Evolutionary conservation across 2,888 invertebrate species (phyloP), one percentile per base, ranked within the genome.

Genomic region (Lasioglossum marginatum): DNA sequence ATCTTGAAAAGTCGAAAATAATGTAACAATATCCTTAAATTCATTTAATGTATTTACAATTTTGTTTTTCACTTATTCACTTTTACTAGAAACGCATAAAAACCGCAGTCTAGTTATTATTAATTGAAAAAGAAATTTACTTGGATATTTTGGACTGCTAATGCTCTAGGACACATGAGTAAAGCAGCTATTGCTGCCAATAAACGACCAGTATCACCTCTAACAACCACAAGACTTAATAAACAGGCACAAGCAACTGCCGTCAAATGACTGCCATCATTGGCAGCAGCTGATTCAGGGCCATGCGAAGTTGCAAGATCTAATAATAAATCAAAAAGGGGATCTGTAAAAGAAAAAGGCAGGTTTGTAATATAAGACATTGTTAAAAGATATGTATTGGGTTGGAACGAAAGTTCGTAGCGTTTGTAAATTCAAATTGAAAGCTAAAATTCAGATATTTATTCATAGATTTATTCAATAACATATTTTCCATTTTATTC

Each of bases 221-320:
- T 96, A 1, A 99, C 99, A 74, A 99, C 98, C 23, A 98, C 98
- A 85, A 99, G 96, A 79, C 99, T 98, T 78, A 99, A 96, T 14
- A 99, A 96, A 91, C 99, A 99, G 2, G 99, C 98, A 94, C 98
- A 98, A 77, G 99, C 98, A 83, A 98, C 96, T 6, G 98, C 97
- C 34, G 98, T 98, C 92, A 99, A 96, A 90, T 96, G 97, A 87
- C 96, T 97, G 27, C 97, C 97, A 91, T 96, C 96, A 91, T 96
- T 96, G 3, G 96, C 96, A 90, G 96, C 96, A 79, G 96, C 96
- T 90, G 96, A 96, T 93, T 96, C 96, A 79, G 96, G 96, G 23
- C 96, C 96, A 89, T 96, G 96, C 87, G 97, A 97, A 72, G 97
- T 97, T 3, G 98, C 97, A 89, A 99, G 96, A 91, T 98, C 98